Base-by-base conservation (phyloP, 2,888 invertebrate genomes). In the Ditula angustiorana region DNA sequence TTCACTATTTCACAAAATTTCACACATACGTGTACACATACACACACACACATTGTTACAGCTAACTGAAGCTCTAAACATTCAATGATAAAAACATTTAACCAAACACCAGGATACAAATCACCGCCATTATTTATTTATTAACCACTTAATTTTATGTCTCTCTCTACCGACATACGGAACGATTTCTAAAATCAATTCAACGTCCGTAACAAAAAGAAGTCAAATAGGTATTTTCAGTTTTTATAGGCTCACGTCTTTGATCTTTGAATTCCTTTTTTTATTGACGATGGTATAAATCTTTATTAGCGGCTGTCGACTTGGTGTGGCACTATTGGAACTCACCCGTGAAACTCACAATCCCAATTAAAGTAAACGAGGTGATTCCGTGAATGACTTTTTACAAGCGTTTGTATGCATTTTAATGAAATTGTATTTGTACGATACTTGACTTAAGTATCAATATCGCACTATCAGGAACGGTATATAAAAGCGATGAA, bases 271-370 rank as follows among this genome's bases (percentile, higher is more conserved):
- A 49, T 28, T n/a, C 33, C 23, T 28, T 57, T 56, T 61, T 62
- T 63, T 41, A 35, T 57, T 11, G 24, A 30, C 8, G 49, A 50
- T 21, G 46, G 50, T 53, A 35, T 65, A 62, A 66, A 68, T 66
- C 67, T 70, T 67, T 70, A 65, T 70, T 64, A 65, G 58, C 67
- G 67, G 65, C 65, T 73, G 72, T 71, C 70, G 68, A 59, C 52
- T 46, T 60, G 66, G 26, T 61, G 46, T 21, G 33, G 8, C 62
- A 69, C 66, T 41, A 52, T 4, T 11, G 49, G 47, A 61, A 66
- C 64, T 69, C 69, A 46, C n/a, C n/a, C 58, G 41, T 5, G 19
- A 4, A 33, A 63, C 41, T 63, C 57, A 50, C n/a, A n/a, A n/a
- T n/a, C n/a, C n/a, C n/a, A n/a, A n/a, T n/a, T n/a, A n/a, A n/a